A percentile compares a stretch with the other conserved stretches of the same genome.
Evolutionary conservation across 1,140 invertebrate species (phyloP).

Genomic region (Heliconius congener): DNA sequence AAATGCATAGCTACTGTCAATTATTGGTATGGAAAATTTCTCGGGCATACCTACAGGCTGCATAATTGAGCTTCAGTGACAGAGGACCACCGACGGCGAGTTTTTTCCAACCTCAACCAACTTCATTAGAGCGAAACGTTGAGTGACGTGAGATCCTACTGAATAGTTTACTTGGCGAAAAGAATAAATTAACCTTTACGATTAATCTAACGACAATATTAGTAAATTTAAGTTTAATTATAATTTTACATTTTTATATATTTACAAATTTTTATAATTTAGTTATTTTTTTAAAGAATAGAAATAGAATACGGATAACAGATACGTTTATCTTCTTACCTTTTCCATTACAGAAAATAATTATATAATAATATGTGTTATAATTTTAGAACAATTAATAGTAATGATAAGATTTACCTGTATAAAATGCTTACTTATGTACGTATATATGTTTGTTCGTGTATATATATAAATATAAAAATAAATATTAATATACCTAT

Average conservation of each 20-base stretch:
- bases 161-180: slow-evolving; percentile 34
- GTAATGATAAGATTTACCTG: too few species aligned
- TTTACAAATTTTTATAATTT: too few species aligned
- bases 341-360: too few species aligned
- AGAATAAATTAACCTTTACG: slow-evolving; percentile 36
- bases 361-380: too few species aligned
- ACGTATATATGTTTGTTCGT: too few species aligned
- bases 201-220: background rate
- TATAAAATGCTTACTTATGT: too few species aligned
- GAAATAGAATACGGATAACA: too few species aligned
- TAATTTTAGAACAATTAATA: too few species aligned
- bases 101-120: slow-evolving; percentile 60
- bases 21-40: slow-evolving; percentile 33
- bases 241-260: too few species aligned
- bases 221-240: background rate
- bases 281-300: too few species aligned
- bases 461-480: background rate
- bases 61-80: slow-evolving; percentile 37
- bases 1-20: slow-evolving; percentile 33
- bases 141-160: slow-evolving; percentile 43
- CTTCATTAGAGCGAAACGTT: slow-evolving; percentile 61
- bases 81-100: slow-evolving; percentile 40
- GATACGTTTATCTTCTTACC: too few species aligned
- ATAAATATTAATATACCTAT: background rate
- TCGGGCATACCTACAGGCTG: slow-evolving; percentile 35